Evolutionary conservation across 1,140 invertebrate genomes (phyloP).

Genomic region (Aplysia californica): DNA sequence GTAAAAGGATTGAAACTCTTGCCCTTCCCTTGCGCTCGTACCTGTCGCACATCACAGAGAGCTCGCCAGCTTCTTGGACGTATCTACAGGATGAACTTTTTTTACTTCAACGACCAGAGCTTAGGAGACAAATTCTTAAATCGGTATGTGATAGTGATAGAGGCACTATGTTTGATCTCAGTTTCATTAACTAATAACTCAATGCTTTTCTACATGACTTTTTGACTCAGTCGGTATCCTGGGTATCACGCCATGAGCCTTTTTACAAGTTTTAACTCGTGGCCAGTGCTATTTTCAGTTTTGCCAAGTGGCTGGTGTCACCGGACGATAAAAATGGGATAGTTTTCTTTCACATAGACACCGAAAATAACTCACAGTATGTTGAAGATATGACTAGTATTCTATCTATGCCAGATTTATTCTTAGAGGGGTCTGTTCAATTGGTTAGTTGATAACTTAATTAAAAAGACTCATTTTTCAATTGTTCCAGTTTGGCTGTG

Average conservation of each 20-base stretch:
- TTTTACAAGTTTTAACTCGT: neutral
- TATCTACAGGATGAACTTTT: slow-evolving; percentile 66
- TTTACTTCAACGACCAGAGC: slow-evolving; percentile 49
- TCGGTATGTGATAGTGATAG: slow-evolving; percentile 60
- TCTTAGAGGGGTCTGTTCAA: no score
- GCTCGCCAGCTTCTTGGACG: slow-evolving; percentile 47
- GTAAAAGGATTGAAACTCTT: neutral
- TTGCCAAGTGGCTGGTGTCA: no score
- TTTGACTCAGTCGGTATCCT: neutral
- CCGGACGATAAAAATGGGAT: no score
- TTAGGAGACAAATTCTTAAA: slow-evolving; percentile 47
- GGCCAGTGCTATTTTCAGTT: neutral
- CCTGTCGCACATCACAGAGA: slow-evolving; percentile 43
- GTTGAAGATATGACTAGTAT: no score
- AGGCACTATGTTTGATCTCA: no score
- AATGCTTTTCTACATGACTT: neutral
- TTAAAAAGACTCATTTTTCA: no score
- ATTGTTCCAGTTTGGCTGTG: no score
- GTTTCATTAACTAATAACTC: no score
- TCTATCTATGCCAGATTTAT: no score
- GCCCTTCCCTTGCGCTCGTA: slow-evolving; percentile 17
- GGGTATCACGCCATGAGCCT: neutral
- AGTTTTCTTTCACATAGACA: no score
- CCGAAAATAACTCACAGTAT: no score
- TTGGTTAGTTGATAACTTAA: no score